Evolutionary conservation across 2,888 invertebrate genomes (phyloP).

Genomic region (Rhimphoctona megacephalus): DNA sequence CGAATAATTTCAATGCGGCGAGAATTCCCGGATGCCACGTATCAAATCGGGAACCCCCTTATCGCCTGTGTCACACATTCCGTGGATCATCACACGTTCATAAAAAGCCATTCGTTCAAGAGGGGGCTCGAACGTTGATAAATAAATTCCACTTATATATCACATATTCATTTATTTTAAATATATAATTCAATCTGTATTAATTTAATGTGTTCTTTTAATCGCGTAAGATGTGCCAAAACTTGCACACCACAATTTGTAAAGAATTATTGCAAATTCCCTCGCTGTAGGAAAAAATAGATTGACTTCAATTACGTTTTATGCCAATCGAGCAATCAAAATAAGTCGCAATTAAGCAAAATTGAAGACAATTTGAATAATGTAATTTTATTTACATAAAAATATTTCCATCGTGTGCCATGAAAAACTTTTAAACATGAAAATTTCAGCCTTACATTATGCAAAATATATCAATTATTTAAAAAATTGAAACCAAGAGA

Average conservation of each 20-base stretch:
- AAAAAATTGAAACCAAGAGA: not conserved
- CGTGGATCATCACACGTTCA: conserved; percentile 61
- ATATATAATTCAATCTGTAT: not conserved
- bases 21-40: conserved; percentile 71
- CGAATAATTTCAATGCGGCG: conserved; percentile 73
- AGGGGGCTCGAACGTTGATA: conserved; percentile 7
- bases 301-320: too few species aligned
- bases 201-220: too few species aligned
- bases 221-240: too few species aligned
- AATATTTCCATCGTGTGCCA: not conserved
- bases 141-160: conserved; percentile 6
- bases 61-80: conserved; percentile 37
- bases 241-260: too few species aligned
- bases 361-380: too few species aligned
- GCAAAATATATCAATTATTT: not conserved
- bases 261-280: too few species aligned
- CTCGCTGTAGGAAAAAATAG: too few species aligned
- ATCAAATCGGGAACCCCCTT: conserved; percentile 36
- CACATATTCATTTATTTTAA: not conserved
- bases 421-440: not conserved
- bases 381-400: not conserved
- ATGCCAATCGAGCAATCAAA: too few species aligned
- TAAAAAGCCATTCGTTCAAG: conserved; percentile 39
- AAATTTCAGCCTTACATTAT: not conserved
- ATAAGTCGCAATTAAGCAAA: too few species aligned